Conservation (phyloP, 2,888 invertebrate genomes). For the Dolichopus griseipennis region DNA sequence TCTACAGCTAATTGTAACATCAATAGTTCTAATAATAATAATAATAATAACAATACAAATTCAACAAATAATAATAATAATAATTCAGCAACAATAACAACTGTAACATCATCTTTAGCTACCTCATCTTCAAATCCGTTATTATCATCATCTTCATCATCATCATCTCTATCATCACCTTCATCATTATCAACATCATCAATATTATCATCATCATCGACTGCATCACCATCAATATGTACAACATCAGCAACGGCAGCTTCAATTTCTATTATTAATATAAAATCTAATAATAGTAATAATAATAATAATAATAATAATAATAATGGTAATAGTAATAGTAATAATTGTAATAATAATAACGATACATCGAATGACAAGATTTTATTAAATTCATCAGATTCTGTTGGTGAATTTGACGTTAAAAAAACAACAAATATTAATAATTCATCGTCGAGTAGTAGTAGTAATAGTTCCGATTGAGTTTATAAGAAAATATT, state of each 20-base stretch:
- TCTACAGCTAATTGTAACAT: constrained; percentile 19
- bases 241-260: constrained; percentile 17
- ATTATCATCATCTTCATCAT: constrained; percentile 19
- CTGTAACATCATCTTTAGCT: constrained; percentile 21
- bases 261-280: constrained; percentile 21
- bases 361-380: neutral
- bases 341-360: constrained; percentile 14
- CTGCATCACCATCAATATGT: constrained; percentile 15
- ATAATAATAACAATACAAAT: constrained; percentile 16
- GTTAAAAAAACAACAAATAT: neutral
- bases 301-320: constrained; percentile 15
- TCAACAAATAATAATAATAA: constrained; percentile 19
- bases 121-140: constrained; percentile 20
- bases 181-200: constrained; percentile 12
- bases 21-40: constrained; percentile 19
- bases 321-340: constrained; percentile 13
- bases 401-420: neutral
- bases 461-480: constrained; percentile 1
- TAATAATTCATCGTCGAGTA: neutral
- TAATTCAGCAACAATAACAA: constrained; percentile 20
- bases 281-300: constrained; percentile 11
- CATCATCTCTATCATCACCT: constrained; percentile 19
- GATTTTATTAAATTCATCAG: constrained; percentile 1
- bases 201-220: constrained; percentile 14
- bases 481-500: neutral